These are phyloP conservation scores for Magallana gigas DNA, from an alignment of 1,140 invertebrate genomes.

Conservation along the genomic window DNA sequence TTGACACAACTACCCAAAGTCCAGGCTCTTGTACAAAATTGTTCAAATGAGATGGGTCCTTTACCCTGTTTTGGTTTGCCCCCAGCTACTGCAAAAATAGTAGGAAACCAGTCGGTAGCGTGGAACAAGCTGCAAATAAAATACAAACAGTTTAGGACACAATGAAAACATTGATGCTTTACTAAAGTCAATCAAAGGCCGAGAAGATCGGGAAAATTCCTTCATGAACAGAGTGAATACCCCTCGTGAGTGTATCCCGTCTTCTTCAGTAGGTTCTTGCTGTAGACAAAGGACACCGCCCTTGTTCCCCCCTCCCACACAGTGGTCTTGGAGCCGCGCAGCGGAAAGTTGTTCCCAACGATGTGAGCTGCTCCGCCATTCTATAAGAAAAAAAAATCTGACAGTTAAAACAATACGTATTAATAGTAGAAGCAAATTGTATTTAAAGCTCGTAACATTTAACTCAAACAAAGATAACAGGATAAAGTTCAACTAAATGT, in stretches of 20 bases:
- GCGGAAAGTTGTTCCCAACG: constrained; percentile 70
- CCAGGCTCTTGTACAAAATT: neutral
- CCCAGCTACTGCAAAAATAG: constrained; percentile 67
- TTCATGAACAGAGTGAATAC: constrained; percentile 37
- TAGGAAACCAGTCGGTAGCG: constrained; percentile 74
- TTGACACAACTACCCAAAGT: no score
- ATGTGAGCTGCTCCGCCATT: constrained; percentile 77
- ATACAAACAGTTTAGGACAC: neutral
- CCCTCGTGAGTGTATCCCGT: constrained; percentile 57
- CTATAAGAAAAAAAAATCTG: constrained; percentile 50
- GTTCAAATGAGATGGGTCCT: neutral
- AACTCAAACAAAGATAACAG: no score
- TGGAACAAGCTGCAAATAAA: constrained; percentile 70
- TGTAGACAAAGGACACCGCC: constrained; percentile 68
- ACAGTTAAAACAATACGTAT: no score
- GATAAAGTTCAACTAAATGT: no score
- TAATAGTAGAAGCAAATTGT: no score
- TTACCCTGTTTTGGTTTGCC: constrained; percentile 59
- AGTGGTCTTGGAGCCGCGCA: constrained; percentile 71
- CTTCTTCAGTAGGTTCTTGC: constrained; percentile 60
- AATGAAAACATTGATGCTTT: no score
- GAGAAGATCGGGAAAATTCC: no score
- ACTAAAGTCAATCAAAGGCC: no score
- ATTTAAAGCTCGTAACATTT: no score
- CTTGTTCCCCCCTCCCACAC: constrained; percentile 75